Conservation (phyloP, 2,888 invertebrate genomes). For the Drosophila nr. perissopoda region DNA sequence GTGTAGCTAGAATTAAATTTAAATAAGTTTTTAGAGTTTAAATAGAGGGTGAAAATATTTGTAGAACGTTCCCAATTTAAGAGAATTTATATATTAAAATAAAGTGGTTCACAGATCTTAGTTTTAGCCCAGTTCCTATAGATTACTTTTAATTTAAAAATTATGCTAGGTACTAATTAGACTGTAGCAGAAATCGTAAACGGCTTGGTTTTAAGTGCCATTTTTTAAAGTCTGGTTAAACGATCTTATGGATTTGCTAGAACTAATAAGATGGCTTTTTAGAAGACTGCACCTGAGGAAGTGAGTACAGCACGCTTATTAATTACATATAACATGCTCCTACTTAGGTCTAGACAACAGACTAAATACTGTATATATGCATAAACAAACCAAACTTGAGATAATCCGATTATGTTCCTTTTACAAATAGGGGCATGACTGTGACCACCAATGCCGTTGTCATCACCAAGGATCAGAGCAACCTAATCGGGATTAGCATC, state of each 20-base stretch:
- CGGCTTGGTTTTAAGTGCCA: slow-evolving; percentile 16
- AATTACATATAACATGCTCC: background rate
- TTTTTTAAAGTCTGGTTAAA: background rate
- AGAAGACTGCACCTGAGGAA: slow-evolving; percentile 55
- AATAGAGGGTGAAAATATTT: background rate
- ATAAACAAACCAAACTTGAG: background rate
- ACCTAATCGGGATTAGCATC: slow-evolving; percentile 98
- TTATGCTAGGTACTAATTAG: slow-evolving; percentile 1
- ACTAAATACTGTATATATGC: background rate
- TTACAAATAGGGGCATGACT: slow-evolving; percentile 94
- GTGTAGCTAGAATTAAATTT: slow-evolving; percentile 10
- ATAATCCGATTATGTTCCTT: background rate
- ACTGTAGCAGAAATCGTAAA: background rate
- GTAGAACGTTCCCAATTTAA: slow-evolving; percentile 1
- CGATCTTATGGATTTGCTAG: slow-evolving; percentile 41
- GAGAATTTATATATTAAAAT: background rate
- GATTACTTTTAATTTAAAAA: background rate
- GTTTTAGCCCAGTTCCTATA: background rate
- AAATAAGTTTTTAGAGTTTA: background rate
- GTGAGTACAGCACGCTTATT: slow-evolving; percentile 59
- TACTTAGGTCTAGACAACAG: slow-evolving; percentile 11
- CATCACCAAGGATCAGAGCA: slow-evolving; percentile 95
- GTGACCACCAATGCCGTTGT: slow-evolving; percentile 96
- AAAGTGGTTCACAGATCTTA: background rate
- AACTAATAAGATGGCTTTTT: slow-evolving; percentile 40